Conservation (phyloP, 2,113 vertebrate species). For the Perca flavescens region DNA sequence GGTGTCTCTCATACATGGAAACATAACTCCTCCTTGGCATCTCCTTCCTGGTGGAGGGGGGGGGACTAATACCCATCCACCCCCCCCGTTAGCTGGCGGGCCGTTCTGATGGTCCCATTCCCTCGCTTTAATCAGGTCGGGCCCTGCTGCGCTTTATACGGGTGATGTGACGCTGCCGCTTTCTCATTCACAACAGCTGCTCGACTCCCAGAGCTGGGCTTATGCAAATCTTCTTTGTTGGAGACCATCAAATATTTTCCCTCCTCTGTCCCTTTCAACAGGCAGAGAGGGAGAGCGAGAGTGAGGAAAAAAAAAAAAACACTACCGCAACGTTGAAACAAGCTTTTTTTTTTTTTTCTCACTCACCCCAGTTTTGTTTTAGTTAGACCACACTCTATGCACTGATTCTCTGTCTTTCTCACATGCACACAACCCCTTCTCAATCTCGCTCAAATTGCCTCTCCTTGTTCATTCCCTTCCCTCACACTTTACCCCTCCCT, state of each 20-base stretch:
- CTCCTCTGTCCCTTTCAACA: constrained; percentile 75
- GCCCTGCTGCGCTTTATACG: constrained; percentile 76
- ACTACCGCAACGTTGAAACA: constrained; percentile 67
- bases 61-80: constrained; percentile 64
- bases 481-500: constrained; percentile 36
- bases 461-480: constrained; percentile 46
- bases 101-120: constrained; percentile 73
- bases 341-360: constrained; percentile 44
- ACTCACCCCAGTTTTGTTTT: constrained; percentile 69
- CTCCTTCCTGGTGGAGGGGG: constrained; percentile 63
- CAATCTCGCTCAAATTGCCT: constrained; percentile 29
- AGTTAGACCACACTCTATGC: constrained; percentile 62
- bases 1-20: constrained; percentile 66
- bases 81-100: constrained; percentile 69
- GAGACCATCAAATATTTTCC: constrained; percentile 79
- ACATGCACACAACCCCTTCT: constrained; percentile 31
- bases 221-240: constrained; percentile 86
- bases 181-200: constrained; percentile 86
- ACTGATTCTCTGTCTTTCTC: constrained; percentile 27
- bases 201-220: constrained; percentile 82
- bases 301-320: constrained; percentile 47
- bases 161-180: constrained; percentile 78
- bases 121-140: constrained; percentile 81
- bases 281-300: constrained; percentile 47
- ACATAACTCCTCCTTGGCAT: constrained; percentile 76